Percentiles rank a stretch among this genome's conserved stretches.
phyloP scores from a whole-genome alignment of 2,113 vertebrate genomes.

The Tauraco erythrolophus region DNA sequence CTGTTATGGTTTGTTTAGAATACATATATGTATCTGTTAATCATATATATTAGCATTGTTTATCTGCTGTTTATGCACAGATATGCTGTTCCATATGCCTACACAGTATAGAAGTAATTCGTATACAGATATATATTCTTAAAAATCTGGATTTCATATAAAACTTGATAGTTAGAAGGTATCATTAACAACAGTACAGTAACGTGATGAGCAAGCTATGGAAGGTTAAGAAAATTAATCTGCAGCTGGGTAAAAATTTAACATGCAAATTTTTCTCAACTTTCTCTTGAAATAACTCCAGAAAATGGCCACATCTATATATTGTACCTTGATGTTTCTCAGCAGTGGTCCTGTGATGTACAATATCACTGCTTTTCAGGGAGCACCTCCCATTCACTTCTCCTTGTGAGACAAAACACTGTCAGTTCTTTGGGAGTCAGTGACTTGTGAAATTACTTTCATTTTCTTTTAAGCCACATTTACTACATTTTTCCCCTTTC shows the following conservation, averaged over 20 bases:
- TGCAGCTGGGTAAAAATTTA: neutral
- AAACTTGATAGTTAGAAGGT: neutral
- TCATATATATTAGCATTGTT: neutral
- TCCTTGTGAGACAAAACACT: neutral
- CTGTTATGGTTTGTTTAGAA: neutral
- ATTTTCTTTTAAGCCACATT: neutral
- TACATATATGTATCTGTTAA: accelerated
- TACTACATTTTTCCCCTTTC: neutral
- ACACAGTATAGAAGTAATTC: neutral
- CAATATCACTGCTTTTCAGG: neutral
- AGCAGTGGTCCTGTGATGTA: neutral
- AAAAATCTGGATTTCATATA: neutral
- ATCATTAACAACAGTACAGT: neutral
- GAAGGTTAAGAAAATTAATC: neutral
- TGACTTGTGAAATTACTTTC: neutral
- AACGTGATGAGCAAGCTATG: neutral
- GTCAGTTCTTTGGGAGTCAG: neutral
- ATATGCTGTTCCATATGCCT: accelerated
- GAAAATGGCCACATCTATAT: accelerated
- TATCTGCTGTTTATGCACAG: neutral
- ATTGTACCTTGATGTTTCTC: neutral
- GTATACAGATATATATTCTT: neutral
- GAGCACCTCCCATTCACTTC: accelerated
- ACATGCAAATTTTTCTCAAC: neutral
- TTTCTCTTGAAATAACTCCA: neutral